A percentile compares a stretch with the other conserved stretches of the same genome.
Conservation (phyloP, 2,797 vertebrate species). For the Mareca strepera region DNA sequence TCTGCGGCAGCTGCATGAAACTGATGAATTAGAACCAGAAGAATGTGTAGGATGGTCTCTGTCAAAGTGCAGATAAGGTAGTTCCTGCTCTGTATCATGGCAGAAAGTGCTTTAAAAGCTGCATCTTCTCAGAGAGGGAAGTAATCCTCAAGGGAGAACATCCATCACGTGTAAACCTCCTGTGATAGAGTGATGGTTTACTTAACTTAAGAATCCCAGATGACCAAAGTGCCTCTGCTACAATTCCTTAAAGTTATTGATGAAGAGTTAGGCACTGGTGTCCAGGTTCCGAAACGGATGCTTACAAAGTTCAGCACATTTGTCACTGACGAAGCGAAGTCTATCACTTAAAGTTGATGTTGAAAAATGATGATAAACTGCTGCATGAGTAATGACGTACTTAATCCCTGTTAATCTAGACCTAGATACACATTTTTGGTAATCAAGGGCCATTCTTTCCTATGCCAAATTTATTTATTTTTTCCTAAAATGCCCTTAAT, state of each 20-base stretch:
- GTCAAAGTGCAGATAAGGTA: conserved; percentile 52
- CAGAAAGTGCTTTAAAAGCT: conserved; percentile 27
- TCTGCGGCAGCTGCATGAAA: conserved; percentile 14
- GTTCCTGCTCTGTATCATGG: conserved; percentile 64
- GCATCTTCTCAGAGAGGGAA: conserved; percentile 12
- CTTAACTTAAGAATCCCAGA: conserved; percentile 52
- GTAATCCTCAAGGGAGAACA: conserved; percentile 50
- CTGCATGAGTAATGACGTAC: conserved; percentile 52
- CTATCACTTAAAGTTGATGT: conserved; percentile 65
- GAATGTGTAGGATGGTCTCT: conserved; percentile 42
- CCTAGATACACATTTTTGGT: neutral
- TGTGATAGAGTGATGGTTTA: conserved; percentile 62
- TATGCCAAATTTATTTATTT: neutral
- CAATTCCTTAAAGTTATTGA: conserved; percentile 65
- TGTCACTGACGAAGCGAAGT: conserved; percentile 53
- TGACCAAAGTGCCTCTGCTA: conserved; percentile 35
- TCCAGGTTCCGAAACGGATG: conserved; percentile 61
- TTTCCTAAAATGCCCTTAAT: neutral
- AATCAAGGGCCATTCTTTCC: conserved; percentile 10
- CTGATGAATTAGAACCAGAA: conserved; percentile 41
- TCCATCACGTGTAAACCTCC: conserved; percentile 50
- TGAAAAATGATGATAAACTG: conserved; percentile 68
- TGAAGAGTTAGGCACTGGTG: conserved; percentile 67
- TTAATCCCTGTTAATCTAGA: conserved; percentile 49
- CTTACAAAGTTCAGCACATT: conserved; percentile 66